Percentiles rank a stretch among this genome's conserved stretches.
These are phyloP conservation scores for Epizoanthus rinbou DNA, from an alignment of 92 coral and sea anemone species.

Conservation along the genomic window DNA sequence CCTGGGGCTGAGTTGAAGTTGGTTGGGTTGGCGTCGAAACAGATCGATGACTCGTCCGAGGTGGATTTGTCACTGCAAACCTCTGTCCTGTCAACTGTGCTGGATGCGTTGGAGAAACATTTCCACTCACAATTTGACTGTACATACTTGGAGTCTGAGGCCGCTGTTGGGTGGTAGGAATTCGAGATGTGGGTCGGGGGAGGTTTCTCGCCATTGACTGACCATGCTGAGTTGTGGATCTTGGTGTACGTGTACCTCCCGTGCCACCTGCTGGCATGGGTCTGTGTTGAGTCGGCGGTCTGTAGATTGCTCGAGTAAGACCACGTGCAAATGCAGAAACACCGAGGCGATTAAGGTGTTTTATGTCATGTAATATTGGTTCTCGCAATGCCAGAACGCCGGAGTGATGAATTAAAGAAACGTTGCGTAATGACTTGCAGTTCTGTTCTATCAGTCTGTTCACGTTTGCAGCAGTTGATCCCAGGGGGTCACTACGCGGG, in stretches of 20 bases:
- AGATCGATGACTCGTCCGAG: slow-evolving; percentile 14
- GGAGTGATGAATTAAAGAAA: slow-evolving; percentile 1
- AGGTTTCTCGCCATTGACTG: slow-evolving; percentile 6
- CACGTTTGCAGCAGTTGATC: background rate
- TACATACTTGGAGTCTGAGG: background rate
- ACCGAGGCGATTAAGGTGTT: slow-evolving; percentile 9
- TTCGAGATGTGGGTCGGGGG: slow-evolving; percentile 4
- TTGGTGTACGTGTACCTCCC: slow-evolving; percentile 3
- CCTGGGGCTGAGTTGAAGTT: slow-evolving; percentile 18
- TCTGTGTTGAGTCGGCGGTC: slow-evolving; percentile 14
- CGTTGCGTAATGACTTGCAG: slow-evolving; percentile 11
- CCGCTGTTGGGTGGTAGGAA: slow-evolving; percentile 1
- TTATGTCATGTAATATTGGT: slow-evolving; percentile 1
- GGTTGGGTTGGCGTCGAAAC: slow-evolving; percentile 27
- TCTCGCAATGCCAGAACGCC: background rate
- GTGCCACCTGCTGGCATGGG: background rate
- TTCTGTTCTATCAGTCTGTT: slow-evolving; percentile 5
- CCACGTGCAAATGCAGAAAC: slow-evolving; percentile 12
- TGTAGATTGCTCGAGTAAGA: background rate
- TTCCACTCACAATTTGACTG: slow-evolving; percentile 8
- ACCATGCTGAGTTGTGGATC: background rate
- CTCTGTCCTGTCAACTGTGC: slow-evolving; percentile 13
- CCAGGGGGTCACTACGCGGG: slow-evolving; percentile 14
- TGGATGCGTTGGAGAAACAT: background rate
- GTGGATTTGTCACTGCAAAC: slow-evolving; percentile 3